phyloP scores from a whole-genome alignment of 1,140 invertebrate species.

The Berghia stephanieae region DNA sequence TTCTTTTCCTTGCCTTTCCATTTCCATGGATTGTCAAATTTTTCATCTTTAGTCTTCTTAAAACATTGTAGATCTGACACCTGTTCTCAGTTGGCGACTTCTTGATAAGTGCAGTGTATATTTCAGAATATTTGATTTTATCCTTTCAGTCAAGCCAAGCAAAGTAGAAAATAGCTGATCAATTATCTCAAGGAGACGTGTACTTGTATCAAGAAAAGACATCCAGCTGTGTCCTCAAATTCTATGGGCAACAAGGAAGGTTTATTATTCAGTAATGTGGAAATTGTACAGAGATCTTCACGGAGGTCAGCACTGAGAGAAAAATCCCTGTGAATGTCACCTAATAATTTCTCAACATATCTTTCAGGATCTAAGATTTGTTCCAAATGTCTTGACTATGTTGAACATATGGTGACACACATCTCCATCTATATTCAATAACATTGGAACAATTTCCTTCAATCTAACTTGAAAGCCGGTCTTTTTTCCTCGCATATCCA shows the following conservation, averaged over 20 bases:
- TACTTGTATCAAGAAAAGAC: not conserved
- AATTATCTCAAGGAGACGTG: not conserved
- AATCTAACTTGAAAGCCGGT: too few relatives aligned
- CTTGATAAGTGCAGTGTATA: not conserved
- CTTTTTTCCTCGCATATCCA: too few relatives aligned
- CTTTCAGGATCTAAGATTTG: not conserved
- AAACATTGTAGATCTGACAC: not conserved
- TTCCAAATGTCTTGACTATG: too few relatives aligned
- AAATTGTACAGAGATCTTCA: not conserved
- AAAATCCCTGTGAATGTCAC: not conserved
- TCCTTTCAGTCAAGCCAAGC: not conserved
- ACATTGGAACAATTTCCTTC: too few relatives aligned
- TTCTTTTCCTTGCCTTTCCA: not conserved
- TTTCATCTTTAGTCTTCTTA: not conserved
- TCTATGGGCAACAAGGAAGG: not conserved
- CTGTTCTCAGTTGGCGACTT: not conserved
- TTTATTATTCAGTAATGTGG: not conserved
- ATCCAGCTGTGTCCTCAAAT: conserved; percentile 14
- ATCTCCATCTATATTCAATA: too few relatives aligned
- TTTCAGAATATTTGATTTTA: not conserved
- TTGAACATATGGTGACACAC: too few relatives aligned
- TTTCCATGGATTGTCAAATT: not conserved
- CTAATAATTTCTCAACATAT: not conserved
- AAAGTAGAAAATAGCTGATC: conserved; percentile 1
- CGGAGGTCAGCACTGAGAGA: conserved; percentile 15